Percentiles rank a stretch among this genome's conserved stretches.
Conservation (phyloP, 2,797 vertebrate species). For the Enteromius paludinosus region DNA sequence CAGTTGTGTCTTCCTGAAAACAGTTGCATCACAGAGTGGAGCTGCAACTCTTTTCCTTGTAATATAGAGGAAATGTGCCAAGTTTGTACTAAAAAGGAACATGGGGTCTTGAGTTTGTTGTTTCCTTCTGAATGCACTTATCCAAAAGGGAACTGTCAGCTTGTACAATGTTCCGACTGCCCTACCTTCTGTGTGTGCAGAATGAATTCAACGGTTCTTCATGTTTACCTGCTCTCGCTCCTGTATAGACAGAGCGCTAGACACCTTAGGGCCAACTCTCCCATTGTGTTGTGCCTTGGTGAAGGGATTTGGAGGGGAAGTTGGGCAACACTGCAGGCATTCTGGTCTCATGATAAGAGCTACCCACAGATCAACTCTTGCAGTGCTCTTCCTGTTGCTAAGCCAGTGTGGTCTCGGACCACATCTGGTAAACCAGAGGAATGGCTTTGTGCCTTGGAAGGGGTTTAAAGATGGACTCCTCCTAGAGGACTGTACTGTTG, state of each 20-base stretch:
- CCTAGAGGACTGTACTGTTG: background rate
- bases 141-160: constrained; percentile 46
- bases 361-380: constrained; percentile 60
- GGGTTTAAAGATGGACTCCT: background rate
- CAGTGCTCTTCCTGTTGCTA: constrained; percentile 68
- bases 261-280: constrained; percentile 57
- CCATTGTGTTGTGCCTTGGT: constrained; percentile 56
- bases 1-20: constrained; percentile 40
- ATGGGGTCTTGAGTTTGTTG: constrained; percentile 66
- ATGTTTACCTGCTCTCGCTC: constrained; percentile 20
- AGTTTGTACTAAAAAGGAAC: constrained; percentile 66
- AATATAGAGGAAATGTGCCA: constrained; percentile 81
- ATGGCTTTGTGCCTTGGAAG: constrained; percentile 49
- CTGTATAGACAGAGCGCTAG: background rate
- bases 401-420: constrained; percentile 62
- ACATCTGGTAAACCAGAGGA: constrained; percentile 65
- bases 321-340: constrained; percentile 70
- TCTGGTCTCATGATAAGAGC: constrained; percentile 66
- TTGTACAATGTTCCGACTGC: constrained; percentile 5
- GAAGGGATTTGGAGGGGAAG: constrained; percentile 66
- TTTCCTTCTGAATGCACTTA: constrained; percentile 72
- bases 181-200: constrained; percentile 16
- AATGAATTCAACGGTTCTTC: constrained; percentile 18
- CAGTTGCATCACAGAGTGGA: constrained; percentile 44
- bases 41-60: constrained; percentile 64